These are phyloP conservation scores for Acrocephalus arundinaceus DNA, from an alignment of 2,113 vertebrate species.

Conservation along the genomic window DNA sequence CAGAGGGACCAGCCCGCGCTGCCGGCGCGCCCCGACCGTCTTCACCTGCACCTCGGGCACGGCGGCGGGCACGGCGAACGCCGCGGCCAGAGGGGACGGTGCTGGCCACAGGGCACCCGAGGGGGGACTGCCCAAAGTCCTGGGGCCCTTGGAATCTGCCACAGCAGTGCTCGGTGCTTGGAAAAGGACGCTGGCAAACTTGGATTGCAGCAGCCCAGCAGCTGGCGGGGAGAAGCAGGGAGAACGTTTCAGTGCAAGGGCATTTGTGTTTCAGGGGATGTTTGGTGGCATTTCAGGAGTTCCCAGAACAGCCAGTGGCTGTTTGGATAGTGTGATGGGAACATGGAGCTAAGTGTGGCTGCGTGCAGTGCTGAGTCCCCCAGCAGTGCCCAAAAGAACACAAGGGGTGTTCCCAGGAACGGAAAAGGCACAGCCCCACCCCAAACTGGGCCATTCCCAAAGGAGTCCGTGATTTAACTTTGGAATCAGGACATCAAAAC, in stretches of 20 bases:
- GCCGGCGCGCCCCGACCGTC: conserved; percentile 82
- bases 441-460: neutral
- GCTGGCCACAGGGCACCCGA: conserved; percentile 23
- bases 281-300: neutral
- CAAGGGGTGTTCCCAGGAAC: fast-evolving
- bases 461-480: fast-evolving
- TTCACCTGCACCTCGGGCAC: conserved; percentile 75
- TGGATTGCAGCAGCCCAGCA: conserved; percentile 84
- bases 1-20: conserved; percentile 81
- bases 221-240: conserved; percentile 53
- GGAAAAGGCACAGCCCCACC: neutral
- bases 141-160: conserved; percentile 10
- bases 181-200: conserved; percentile 61
- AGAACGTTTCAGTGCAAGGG: fast-evolving
- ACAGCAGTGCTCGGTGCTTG: conserved; percentile 53
- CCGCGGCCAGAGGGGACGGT: neutral
- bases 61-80: conserved; percentile 69
- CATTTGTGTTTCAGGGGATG: fast-evolving
- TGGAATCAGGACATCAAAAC: fast-evolving
- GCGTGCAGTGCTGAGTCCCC: neutral
- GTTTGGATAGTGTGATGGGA: fast-evolving
- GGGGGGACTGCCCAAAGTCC: neutral
- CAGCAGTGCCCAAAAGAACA: neutral
- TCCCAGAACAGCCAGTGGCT: neutral
- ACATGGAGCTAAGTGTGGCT: fast-evolving